Percentiles rank a stretch among this genome's conserved stretches.
Evolutionary conservation across 1,140 invertebrate genomes (phyloP).

Genomic region (Hylaeus volcanicus): DNA sequence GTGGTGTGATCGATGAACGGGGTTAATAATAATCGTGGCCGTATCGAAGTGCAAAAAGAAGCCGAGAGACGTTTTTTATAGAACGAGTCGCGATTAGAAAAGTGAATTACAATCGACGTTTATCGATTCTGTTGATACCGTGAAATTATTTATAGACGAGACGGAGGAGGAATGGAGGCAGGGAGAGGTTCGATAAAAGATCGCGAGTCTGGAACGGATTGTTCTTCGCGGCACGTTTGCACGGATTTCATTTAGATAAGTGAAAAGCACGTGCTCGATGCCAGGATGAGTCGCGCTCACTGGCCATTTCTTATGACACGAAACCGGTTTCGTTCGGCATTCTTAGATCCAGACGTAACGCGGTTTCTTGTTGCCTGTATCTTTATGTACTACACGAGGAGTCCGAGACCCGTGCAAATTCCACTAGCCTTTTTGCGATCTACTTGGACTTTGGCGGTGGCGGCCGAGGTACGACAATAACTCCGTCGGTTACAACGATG

Average conservation of each 20-base stretch:
- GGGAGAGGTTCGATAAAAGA: too few relatives aligned
- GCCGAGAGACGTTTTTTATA: not conserved
- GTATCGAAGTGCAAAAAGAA: not conserved
- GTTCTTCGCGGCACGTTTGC: not conserved
- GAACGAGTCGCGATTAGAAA: not conserved
- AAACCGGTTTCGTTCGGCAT: conserved; percentile 12
- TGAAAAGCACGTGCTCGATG: conserved; percentile 1
- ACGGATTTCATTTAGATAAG: not conserved
- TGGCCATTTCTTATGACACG: not conserved
- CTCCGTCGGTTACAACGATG: too few relatives aligned
- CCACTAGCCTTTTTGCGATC: not conserved
- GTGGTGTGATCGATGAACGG: not conserved
- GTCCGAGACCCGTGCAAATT: not conserved
- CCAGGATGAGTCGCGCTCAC: not conserved
- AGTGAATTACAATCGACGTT: not conserved
- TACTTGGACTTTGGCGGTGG: not conserved
- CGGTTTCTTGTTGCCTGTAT: not conserved
- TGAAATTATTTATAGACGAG: not conserved
- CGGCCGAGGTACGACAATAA: not conserved
- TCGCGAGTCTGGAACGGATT: too few relatives aligned
- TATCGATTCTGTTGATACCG: not conserved
- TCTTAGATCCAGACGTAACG: conserved; percentile 2
- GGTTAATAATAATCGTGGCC: conserved; percentile 16
- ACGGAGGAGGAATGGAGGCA: too few relatives aligned
- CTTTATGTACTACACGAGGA: not conserved